phyloP scores from a whole-genome alignment of 30 jellyfish, hydroid and myxozoan genomes.

The Pelagia noctiluca region DNA sequence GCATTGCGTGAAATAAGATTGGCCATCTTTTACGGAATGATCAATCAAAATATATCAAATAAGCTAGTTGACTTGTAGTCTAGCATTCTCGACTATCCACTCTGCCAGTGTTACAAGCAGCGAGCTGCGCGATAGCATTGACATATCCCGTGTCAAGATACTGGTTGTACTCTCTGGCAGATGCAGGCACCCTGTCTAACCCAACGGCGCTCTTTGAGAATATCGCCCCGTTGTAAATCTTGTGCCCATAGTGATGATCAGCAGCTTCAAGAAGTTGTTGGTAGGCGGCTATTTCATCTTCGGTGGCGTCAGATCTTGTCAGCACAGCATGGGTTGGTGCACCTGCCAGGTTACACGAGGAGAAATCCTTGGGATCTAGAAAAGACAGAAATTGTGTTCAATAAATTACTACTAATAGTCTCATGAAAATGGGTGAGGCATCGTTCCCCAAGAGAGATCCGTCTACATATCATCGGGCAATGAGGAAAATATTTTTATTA shows the following conservation, averaged over 20 bases:
- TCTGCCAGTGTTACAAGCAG: constrained; percentile 4
- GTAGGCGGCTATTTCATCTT: not conserved
- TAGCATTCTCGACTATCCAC: not conserved
- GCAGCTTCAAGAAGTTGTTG: constrained; percentile 26
- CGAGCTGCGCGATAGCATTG: constrained; percentile 27
- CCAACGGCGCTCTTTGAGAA: constrained; percentile 40
- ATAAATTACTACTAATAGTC: not conserved
- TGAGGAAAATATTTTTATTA: not conserved
- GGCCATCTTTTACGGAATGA: not conserved
- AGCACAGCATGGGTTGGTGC: constrained; percentile 62
- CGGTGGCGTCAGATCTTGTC: constrained; percentile 38
- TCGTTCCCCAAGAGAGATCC: not conserved
- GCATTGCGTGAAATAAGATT: not conserved
- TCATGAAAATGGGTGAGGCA: not conserved
- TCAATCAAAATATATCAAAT: not conserved
- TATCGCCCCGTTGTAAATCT: constrained; percentile 32
- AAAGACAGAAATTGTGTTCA: not conserved
- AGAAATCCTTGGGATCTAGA: constrained; percentile 47
- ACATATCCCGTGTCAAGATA: constrained; percentile 25
- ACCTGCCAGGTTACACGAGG: constrained; percentile 23
- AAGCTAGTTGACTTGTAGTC: not conserved
- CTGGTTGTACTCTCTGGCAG: not conserved
- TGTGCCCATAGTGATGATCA: constrained; percentile 8
- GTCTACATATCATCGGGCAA: not conserved
- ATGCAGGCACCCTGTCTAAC: constrained; percentile 16